Conservation (phyloP, 2,888 invertebrate genomes). For the Drosophila helvetica region DNA sequence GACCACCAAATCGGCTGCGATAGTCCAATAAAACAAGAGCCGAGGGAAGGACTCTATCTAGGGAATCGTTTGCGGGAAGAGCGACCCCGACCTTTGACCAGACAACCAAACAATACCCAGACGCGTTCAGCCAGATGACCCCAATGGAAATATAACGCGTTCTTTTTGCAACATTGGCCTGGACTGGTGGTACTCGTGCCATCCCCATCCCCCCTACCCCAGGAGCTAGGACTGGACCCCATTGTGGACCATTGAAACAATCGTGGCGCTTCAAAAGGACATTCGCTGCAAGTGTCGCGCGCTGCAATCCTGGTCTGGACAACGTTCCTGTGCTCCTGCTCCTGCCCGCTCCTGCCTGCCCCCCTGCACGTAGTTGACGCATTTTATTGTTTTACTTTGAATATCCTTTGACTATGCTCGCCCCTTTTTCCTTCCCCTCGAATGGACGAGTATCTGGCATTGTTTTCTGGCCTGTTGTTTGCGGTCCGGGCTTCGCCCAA, state of each 20-base stretch:
- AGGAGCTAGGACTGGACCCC: background rate
- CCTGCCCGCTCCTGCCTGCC: background rate
- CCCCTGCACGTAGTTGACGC: constrained; percentile 42
- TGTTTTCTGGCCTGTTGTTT: constrained; percentile 55
- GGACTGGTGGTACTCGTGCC: background rate
- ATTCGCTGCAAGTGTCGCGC: constrained; percentile 72
- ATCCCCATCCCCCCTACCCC: background rate
- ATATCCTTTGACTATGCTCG: constrained; percentile 67
- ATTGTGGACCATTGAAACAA: constrained; percentile 41
- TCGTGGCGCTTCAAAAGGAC: constrained; percentile 56
- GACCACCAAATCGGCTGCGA: constrained; percentile 18
- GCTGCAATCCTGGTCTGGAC: constrained; percentile 17
- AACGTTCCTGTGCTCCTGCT: constrained; percentile 19
- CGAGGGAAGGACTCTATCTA: constrained; percentile 34
- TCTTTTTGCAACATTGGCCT: constrained; percentile 53
- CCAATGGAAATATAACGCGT: constrained; percentile 75
- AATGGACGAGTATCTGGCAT: constrained; percentile 19
- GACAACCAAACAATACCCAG: constrained; percentile 62
- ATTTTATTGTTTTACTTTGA: constrained; percentile 65
- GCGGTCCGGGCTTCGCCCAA: constrained; percentile 48
- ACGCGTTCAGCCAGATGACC: constrained; percentile 69
- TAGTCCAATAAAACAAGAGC: constrained; percentile 31
- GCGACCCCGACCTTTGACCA: constrained; percentile 39
- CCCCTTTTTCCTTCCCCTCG: constrained; percentile 58
- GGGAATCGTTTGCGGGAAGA: constrained; percentile 33